Conservation (phyloP, 1,140 invertebrate genomes). For the Sinella curviseta region DNA sequence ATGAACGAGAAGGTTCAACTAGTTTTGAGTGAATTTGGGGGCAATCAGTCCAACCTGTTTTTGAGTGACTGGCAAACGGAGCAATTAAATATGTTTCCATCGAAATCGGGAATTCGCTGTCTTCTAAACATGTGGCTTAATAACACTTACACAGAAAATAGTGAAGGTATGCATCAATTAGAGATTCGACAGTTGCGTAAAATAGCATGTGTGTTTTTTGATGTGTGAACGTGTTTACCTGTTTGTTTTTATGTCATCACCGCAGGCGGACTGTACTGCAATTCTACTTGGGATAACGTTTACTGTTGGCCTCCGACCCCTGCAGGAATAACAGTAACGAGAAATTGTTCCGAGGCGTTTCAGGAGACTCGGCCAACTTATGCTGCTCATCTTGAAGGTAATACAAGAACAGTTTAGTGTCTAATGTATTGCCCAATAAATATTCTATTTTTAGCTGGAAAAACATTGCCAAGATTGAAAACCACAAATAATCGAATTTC, state of each 20-base stretch:
- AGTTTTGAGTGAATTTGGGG: too few relatives aligned
- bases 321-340: constrained; percentile 1
- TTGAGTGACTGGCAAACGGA: neutral
- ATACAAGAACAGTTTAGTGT: too few relatives aligned
- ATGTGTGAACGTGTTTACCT: neutral
- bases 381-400: neutral
- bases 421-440: too few relatives aligned
- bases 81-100: neutral
- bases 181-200: neutral
- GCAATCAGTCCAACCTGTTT: too few relatives aligned
- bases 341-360: constrained; percentile 37
- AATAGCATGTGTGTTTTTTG: neutral
- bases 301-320: constrained; percentile 38
- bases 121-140: neutral
- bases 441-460: neutral
- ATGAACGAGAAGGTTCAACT: too few relatives aligned
- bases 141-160: neutral
- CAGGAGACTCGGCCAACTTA: neutral
- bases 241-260: neutral
- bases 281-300: constrained; percentile 39
- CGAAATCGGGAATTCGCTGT: neutral
- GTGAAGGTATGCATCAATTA: neutral
- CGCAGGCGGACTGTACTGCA: constrained; percentile 35
- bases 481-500: too few relatives aligned
- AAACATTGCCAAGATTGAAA: too few relatives aligned